phyloP scores from a whole-genome alignment of 1,140 invertebrate species.

The Drosophila ercepeae region DNA sequence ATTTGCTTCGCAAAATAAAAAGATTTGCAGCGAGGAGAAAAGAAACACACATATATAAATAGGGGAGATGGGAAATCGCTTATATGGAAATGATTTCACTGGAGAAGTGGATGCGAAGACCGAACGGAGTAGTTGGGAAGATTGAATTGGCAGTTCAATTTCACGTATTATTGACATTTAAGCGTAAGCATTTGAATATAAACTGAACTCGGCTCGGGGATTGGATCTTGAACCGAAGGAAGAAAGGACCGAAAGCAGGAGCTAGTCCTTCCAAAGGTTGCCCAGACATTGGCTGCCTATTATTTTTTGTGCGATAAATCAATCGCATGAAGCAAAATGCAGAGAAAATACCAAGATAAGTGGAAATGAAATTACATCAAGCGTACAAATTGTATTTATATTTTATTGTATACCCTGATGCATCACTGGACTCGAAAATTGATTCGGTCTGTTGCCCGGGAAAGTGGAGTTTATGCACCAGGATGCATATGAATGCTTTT shows the following conservation, averaged over 20 bases:
- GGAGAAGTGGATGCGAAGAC: constrained; percentile 21
- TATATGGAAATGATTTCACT: constrained; percentile 72
- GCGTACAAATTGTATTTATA: constrained; percentile 56
- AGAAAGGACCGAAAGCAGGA: constrained; percentile 3
- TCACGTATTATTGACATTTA: constrained; percentile 82
- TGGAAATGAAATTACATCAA: constrained; percentile 56
- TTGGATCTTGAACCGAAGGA: constrained; percentile 21
- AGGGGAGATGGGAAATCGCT: constrained; percentile 58
- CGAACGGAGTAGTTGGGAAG: constrained; percentile 47
- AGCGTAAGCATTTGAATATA: constrained; percentile 67
- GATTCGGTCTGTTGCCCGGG: constrained; percentile 3
- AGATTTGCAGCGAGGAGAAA: constrained; percentile 30
- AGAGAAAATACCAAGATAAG: constrained; percentile 60
- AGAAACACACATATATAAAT: constrained; percentile 72
- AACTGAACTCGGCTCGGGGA: constrained; percentile 51
- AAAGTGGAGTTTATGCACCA: constrained; percentile 5
- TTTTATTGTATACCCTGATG: constrained; percentile 41
- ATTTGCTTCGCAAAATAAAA: constrained; percentile 28
- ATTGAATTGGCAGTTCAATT: constrained; percentile 82
- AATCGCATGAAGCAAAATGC: constrained; percentile 61
- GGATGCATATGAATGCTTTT: not conserved
- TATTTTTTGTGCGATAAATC: constrained; percentile 70
- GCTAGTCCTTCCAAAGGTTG: constrained; percentile 31
- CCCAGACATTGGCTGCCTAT: constrained; percentile 67
- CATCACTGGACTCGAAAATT: constrained; percentile 40